A percentile compares a stretch with the other conserved stretches of the same genome.
Evolutionary conservation across 2,888 invertebrate species (phyloP).

Genomic region (Folsomia manolachei): DNA sequence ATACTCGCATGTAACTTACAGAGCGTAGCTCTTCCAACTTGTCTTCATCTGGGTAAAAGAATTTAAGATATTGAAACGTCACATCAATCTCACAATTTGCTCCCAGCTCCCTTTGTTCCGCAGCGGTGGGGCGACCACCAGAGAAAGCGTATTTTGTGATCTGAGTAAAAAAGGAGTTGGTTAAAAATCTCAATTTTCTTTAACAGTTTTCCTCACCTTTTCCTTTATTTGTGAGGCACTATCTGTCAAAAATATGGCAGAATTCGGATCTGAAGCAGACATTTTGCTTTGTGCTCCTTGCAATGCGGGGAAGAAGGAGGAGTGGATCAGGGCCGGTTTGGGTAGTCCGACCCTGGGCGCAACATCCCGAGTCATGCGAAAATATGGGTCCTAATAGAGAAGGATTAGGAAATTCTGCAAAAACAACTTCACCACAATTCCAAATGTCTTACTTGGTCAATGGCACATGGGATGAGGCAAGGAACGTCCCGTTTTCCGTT

Average conservation of each 20-base stretch:
- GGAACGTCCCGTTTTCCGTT: constrained; percentile 71
- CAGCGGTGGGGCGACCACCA: constrained; percentile 88
- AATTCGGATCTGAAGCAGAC: constrained; percentile 92
- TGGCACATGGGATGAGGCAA: constrained; percentile 93
- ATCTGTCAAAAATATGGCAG: constrained; percentile 93
- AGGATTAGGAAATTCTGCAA: not conserved
- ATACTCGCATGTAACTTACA: constrained; percentile 53
- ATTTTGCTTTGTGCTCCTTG: constrained; percentile 98
- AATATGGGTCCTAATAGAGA: constrained; percentile 80
- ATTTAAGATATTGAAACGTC: constrained; percentile 87
- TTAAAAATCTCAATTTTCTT: no score
- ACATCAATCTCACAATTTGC: constrained; percentile 97
- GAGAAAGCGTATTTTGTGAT: constrained; percentile 95
- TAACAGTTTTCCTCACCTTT: constrained; percentile 70
- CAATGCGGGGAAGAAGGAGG: constrained; percentile 86
- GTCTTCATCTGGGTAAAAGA: constrained; percentile 92
- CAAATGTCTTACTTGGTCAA: constrained; percentile 73
- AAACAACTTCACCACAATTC: not conserved
- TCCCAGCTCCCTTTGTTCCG: constrained; percentile 84
- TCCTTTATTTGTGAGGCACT: constrained; percentile 92
- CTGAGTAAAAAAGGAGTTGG: constrained; percentile 55
- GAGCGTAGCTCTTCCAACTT: constrained; percentile 70
- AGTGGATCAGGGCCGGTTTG: constrained; percentile 84
- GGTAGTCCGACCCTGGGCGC: constrained; percentile 82
- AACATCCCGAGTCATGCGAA: constrained; percentile 98